Percentiles rank a stretch among this genome's conserved stretches.
Evolutionary conservation across 2,797 vertebrate species (phyloP).

Genomic region (Pipistrellus pipistrellus): DNA sequence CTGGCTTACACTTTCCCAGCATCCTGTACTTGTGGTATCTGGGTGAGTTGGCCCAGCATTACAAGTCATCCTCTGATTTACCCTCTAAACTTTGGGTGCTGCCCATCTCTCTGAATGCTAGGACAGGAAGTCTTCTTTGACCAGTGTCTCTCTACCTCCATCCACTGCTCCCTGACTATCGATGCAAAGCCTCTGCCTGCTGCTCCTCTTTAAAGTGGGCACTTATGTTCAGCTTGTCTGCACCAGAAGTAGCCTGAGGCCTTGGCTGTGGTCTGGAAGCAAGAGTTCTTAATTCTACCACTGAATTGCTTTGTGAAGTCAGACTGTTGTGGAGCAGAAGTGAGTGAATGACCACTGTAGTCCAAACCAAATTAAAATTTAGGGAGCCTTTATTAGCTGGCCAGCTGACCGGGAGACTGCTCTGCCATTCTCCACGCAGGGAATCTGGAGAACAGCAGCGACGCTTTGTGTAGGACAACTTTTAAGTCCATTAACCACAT

Average conservation of each 20-base stretch:
- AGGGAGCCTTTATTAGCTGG: too few species aligned
- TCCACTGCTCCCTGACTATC: background rate
- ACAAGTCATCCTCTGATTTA: background rate
- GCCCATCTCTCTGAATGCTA: background rate
- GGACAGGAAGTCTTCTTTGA: conserved; percentile 66
- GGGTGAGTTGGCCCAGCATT: background rate
- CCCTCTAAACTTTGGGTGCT: background rate
- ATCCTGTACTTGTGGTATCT: background rate
- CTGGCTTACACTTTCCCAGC: background rate
- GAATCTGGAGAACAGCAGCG: too few species aligned
- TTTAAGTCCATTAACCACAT: too few species aligned
- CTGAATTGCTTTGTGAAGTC: conserved; percentile 8
- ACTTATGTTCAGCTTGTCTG: background rate
- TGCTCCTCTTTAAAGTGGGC: background rate
- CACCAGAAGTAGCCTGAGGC: background rate
- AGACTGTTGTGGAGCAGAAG: background rate
- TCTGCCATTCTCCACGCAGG: too few species aligned
- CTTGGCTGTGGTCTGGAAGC: background rate
- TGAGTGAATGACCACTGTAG: too few species aligned
- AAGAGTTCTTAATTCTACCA: background rate
- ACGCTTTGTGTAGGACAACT: too few species aligned
- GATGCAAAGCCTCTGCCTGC: background rate
- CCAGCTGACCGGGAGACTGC: too few species aligned
- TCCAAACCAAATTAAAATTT: too few species aligned
- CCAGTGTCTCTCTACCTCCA: background rate